Conservation (phyloP, 2,113 vertebrate species). For the Myiozetetes cayanensis region DNA sequence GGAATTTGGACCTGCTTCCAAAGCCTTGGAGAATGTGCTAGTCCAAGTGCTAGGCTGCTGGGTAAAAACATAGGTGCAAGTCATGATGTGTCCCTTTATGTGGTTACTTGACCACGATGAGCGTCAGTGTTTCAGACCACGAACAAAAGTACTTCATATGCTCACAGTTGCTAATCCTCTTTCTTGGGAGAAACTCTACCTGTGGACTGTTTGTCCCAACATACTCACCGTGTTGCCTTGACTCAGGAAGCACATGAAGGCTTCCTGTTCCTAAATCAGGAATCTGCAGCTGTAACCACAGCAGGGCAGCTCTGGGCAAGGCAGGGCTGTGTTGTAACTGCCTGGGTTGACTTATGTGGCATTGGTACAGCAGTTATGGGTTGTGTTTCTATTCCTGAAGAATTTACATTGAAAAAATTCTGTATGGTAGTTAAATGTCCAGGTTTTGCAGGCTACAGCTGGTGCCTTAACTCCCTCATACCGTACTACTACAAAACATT, state of each 20-base stretch:
- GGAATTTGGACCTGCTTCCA: background rate
- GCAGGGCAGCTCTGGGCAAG: background rate
- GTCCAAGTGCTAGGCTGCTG: background rate
- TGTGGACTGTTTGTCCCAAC: background rate
- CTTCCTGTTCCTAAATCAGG: background rate
- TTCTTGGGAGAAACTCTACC: background rate
- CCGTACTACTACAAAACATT: background rate
- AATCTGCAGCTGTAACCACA: background rate
- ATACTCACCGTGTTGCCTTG: background rate
- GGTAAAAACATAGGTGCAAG: background rate
- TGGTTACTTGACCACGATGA: background rate
- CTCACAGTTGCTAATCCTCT: background rate
- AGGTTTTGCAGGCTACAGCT: background rate
- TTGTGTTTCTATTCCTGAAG: background rate
- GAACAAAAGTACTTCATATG: background rate
- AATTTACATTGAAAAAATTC: background rate
- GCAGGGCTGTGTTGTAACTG: background rate
- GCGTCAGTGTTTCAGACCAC: background rate
- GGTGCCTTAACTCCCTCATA: background rate
- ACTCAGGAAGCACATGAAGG: background rate
- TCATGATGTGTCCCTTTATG: background rate
- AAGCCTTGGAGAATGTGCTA: background rate
- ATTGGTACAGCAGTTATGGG: background rate
- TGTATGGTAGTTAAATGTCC: background rate
- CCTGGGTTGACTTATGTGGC: background rate